These are phyloP conservation scores for Brotula barbata DNA, from an alignment of 2,797 vertebrate species.

Conservation along the genomic window DNA sequence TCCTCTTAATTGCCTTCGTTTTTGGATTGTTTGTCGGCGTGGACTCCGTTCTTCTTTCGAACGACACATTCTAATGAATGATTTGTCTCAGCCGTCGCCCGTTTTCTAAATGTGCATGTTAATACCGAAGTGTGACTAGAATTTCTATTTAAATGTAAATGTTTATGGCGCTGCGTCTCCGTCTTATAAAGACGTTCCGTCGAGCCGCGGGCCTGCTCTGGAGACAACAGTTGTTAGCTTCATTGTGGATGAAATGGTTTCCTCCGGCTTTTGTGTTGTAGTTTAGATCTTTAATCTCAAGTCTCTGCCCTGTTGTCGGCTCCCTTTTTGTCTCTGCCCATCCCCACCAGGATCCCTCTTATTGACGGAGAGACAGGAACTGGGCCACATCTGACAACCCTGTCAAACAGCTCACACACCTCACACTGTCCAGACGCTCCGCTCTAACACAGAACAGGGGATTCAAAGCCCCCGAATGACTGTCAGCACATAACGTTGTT, in stretches of 20 bases:
- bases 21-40: too few relatives aligned
- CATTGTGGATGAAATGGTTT: neutral
- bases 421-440: conserved; percentile 74
- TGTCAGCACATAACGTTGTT: conserved; percentile 36
- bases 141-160: too few relatives aligned
- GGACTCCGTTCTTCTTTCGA: too few relatives aligned
- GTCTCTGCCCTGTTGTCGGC: conserved; percentile 10
- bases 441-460: conserved; percentile 49
- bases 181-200: too few relatives aligned
- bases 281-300: conserved; percentile 22
- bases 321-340: conserved; percentile 31
- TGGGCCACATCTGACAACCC: conserved; percentile 59
- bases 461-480: conserved; percentile 43
- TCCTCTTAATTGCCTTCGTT: too few relatives aligned
- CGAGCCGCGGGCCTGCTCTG: too few relatives aligned
- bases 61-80: too few relatives aligned
- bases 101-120: too few relatives aligned
- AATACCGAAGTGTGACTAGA: too few relatives aligned
- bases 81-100: too few relatives aligned
- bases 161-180: too few relatives aligned
- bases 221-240: too few relatives aligned
- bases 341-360: conserved; percentile 39
- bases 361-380: conserved; percentile 51
- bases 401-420: conserved; percentile 72
- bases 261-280: neutral